These are phyloP conservation scores for Puntigrus tetrazona DNA, from an alignment of 2,113 vertebrate species.

Conservation along the genomic window DNA sequence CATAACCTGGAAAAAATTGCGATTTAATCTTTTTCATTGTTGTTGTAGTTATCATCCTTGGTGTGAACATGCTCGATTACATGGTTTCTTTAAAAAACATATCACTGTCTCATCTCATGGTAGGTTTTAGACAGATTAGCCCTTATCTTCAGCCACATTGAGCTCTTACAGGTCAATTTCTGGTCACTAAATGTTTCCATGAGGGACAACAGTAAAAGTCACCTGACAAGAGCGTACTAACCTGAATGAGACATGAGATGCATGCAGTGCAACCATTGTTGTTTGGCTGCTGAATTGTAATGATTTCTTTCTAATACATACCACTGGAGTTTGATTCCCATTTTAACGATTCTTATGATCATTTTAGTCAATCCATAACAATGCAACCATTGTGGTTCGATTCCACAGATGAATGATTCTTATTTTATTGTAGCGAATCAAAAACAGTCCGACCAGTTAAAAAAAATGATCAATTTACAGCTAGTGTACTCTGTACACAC, in stretches of 20 bases:
- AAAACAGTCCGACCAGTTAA: not conserved
- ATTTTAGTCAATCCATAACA: not conserved
- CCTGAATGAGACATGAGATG: not conserved
- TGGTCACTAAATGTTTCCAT: slow-evolving; percentile 11
- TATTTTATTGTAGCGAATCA: not conserved
- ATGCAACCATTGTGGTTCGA: not conserved
- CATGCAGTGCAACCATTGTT: too few species aligned
- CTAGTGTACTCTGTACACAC: not conserved
- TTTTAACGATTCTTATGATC: not conserved
- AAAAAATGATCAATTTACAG: not conserved
- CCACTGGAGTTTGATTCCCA: not conserved
- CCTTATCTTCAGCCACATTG: not conserved
- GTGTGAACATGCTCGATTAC: not conserved
- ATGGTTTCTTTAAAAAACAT: not conserved
- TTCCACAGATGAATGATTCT: not conserved
- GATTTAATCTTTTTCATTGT: too few species aligned
- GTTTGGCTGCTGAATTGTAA: not conserved
- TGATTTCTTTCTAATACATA: not conserved
- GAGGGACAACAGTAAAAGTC: not conserved
- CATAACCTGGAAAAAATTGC: too few species aligned
- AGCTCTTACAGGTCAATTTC: slow-evolving; percentile 14
- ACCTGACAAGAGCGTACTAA: not conserved
- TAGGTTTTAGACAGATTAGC: not conserved
- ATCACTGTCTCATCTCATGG: not conserved
- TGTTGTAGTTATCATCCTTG: too few species aligned